Percentiles rank a stretch among this genome's conserved stretches.
These are phyloP conservation scores for Entomyzon cyanotis DNA, from an alignment of 2,113 vertebrate genomes.

Conservation along the genomic window DNA sequence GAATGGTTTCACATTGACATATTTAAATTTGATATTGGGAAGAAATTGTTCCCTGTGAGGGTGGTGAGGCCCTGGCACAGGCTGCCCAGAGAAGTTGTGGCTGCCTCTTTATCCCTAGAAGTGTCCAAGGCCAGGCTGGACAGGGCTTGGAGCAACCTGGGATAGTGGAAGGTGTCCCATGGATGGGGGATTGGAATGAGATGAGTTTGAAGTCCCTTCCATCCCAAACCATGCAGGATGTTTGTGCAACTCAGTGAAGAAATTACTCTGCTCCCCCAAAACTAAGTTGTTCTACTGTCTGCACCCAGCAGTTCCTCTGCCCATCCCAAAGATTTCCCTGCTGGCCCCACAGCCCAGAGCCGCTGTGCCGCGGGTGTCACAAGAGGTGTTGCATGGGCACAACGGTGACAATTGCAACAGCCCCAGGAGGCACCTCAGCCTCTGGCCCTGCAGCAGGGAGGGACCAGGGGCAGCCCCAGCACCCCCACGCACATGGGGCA, in stretches of 20 bases:
- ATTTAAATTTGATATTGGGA: neutral
- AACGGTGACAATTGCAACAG: neutral
- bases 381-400: neutral
- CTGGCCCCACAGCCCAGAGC: neutral
- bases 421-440: neutral
- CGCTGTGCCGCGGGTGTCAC: accelerated
- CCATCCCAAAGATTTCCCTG: neutral
- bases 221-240: too few relatives aligned
- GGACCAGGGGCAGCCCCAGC: neutral
- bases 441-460: neutral
- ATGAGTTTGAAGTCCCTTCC: too few relatives aligned
- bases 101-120: neutral
- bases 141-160: neutral
- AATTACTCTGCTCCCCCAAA: too few relatives aligned
- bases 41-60: neutral
- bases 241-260: too few relatives aligned
- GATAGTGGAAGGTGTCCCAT: neutral
- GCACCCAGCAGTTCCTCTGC: neutral
- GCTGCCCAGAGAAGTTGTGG: neutral
- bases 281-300: neutral
- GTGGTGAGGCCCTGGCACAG: neutral
- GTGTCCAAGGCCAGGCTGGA: neutral
- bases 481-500: too few relatives aligned
- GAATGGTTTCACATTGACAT: neutral
- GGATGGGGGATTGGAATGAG: too few relatives aligned